Percentiles rank a stretch among this genome's conserved stretches.
Conservation (phyloP, 2,888 invertebrate genomes). For the Lithophane semibrunnea region DNA sequence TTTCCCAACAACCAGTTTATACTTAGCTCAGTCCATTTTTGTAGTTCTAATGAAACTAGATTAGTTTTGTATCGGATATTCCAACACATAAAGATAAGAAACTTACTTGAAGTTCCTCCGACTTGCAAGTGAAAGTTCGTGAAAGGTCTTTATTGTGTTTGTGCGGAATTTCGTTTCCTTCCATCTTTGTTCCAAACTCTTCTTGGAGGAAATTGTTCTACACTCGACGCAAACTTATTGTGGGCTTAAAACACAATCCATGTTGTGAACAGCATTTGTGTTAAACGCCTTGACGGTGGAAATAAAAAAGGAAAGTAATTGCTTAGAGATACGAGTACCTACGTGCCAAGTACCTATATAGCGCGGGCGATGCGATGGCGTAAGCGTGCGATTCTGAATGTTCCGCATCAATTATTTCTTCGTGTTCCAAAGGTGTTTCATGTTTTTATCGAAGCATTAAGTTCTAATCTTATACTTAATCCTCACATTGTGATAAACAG, state of each 20-base stretch:
- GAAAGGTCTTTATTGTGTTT: slow-evolving; percentile 81
- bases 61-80: slow-evolving; percentile 46
- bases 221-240: slow-evolving; percentile 74
- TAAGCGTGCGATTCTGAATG: slow-evolving; percentile 24
- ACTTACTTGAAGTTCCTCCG: slow-evolving; percentile 51
- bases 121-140: slow-evolving; percentile 75
- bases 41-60: slow-evolving; percentile 56
- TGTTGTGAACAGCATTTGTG: slow-evolving; percentile 70
- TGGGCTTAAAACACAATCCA: slow-evolving; percentile 74
- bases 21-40: slow-evolving; percentile 20
- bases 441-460: slow-evolving; percentile 18
- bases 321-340: slow-evolving; percentile 46
- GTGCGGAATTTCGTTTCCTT: slow-evolving; percentile 77
- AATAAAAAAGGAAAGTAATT: slow-evolving; percentile 59
- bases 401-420: slow-evolving; percentile 48
- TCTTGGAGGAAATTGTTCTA: slow-evolving; percentile 72
- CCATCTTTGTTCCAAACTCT: slow-evolving; percentile 76
- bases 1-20: neutral
- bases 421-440: slow-evolving; percentile 31
- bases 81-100: slow-evolving; percentile 62
- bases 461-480: slow-evolving; percentile 37
- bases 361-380: slow-evolving; percentile 23
- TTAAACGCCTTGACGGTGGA: slow-evolving; percentile 59
- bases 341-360: slow-evolving; percentile 9
- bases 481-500: slow-evolving; percentile 3